Percentiles rank a stretch among this genome's conserved stretches.
Conservation (phyloP, 2,888 invertebrate genomes). For the Meiosimyza platycephala region DNA sequence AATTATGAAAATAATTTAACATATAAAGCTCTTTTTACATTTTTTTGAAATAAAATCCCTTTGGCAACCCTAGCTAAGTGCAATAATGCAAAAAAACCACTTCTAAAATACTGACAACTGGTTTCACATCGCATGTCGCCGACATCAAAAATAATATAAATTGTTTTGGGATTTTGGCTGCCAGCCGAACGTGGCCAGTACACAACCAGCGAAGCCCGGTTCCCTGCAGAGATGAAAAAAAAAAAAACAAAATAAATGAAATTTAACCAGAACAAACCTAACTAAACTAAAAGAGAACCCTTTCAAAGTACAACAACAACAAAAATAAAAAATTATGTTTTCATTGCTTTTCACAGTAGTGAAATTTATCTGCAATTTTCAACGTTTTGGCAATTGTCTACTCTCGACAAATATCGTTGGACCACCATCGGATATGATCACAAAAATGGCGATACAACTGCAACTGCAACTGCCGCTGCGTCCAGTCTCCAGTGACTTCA, state of each 20-base stretch:
- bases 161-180: constrained; percentile 29
- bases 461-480: constrained; percentile 1
- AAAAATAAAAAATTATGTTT: constrained; percentile 21
- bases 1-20: too few species aligned
- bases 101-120: too few species aligned
- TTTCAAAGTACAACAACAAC: neutral
- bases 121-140: too few species aligned
- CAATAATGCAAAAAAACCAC: too few species aligned
- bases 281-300: neutral
- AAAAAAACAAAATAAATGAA: too few species aligned
- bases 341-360: constrained; percentile 17
- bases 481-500: constrained; percentile 18
- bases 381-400: constrained; percentile 28
- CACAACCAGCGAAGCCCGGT: neutral
- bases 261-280: too few species aligned
- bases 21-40: too few species aligned
- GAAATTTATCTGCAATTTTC: constrained; percentile 23
- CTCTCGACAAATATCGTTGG: neutral
- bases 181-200: neutral
- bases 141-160: constrained; percentile 20
- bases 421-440: constrained; percentile 14
- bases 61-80: too few species aligned
- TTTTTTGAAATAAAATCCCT: too few species aligned
- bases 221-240: neutral
- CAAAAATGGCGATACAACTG: constrained; percentile 9